These are phyloP conservation scores for Hyalella azteca DNA, from an alignment of 2,888 invertebrate species.

Conservation along the genomic window DNA sequence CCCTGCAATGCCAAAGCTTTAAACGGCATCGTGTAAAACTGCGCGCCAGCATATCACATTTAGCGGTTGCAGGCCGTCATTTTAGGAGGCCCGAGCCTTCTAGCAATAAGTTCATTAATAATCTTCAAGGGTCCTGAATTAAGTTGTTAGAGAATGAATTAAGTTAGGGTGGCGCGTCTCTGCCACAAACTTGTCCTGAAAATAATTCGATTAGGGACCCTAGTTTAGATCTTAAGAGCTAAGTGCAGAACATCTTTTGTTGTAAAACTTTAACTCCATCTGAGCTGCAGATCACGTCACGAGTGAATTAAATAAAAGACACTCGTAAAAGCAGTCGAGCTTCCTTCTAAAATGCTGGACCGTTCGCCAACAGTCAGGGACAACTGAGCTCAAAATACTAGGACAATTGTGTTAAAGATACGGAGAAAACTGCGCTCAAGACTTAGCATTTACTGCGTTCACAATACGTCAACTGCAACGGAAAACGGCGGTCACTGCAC, in stretches of 20 bases:
- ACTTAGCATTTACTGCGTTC: too few species aligned
- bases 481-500: too few species aligned
- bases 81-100: neutral
- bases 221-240: conserved; percentile 5
- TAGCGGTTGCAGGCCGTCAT: too few species aligned
- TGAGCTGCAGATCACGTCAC: conserved; percentile 27
- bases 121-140: neutral
- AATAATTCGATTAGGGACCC: conserved; percentile 12
- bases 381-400: too few species aligned
- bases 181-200: neutral
- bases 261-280: conserved; percentile 19
- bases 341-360: too few species aligned
- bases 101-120: neutral
- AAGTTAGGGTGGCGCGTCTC: neutral
- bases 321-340: neutral
- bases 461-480: too few species aligned
- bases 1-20: too few species aligned
- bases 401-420: too few species aligned
- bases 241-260: neutral
- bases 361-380: too few species aligned
- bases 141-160: neutral
- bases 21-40: too few species aligned
- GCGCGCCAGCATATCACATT: too few species aligned
- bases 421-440: too few species aligned
- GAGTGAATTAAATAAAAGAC: conserved; percentile 22